Base-by-base conservation (phyloP, 2,113 vertebrate genomes). In the Rhabdornis inornatus region DNA sequence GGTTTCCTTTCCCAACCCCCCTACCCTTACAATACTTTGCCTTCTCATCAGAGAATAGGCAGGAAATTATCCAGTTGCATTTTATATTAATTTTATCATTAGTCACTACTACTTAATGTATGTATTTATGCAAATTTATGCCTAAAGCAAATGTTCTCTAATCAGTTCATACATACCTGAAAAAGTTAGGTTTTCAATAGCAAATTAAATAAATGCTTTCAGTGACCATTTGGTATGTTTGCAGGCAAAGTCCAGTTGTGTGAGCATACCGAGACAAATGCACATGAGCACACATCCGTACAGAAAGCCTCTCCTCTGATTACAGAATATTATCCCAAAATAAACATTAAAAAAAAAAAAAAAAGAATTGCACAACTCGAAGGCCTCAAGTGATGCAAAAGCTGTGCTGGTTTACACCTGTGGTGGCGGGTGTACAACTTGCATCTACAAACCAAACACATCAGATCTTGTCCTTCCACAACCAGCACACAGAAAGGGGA, bases 121-220 rank as follows among this genome's bases (percentile, higher is more conserved):
- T 87, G 70, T 71, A 95, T 96, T 96, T 87, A 79, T 88, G 88
- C 68, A 89, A 96, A 96, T 94, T 74, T 92, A 97, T 96, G 92
- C 86, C 93, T 83, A 83, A 94, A 96, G 59, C 53, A 78, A 95
- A 70, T 91, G 83, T 70, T 96, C 82, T 76, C 96, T 93, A 96
- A 90, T 89, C 71, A 72, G 21, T 79, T 95, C 66, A 53, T 9
- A 71, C 23, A 10, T 92, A 95, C 31, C 70, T 94, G 83, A 39
- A 65, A 84, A 94, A 63, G 30, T 33, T 47, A 19, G 5, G n/a
- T 57, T 76, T 85, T 23, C 74, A 84, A 80, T 4, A 82, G 63
- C 49, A 90, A 92, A 96, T 92, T 60, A 84, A 94, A 92, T 59
- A 85, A 89, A 42, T 37, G 57, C 56, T 82, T 82, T 39, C 55